Base-by-base conservation (phyloP, 2,113 vertebrate species). In the Xenopus laevis region DNA sequence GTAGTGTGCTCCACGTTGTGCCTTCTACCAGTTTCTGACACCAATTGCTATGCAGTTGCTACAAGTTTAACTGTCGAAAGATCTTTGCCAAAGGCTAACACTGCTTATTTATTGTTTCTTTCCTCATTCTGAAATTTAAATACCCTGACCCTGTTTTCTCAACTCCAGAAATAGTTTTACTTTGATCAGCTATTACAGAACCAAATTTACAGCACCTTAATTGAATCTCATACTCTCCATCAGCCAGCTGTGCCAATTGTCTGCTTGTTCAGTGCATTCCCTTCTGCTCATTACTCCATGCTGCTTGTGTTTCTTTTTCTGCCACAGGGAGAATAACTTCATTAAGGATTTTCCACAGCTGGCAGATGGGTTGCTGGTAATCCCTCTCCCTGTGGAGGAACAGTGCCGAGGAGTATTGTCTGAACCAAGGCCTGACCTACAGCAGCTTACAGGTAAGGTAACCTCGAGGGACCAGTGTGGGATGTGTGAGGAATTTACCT, bases 311-410 rank as follows among this genome's bases (percentile, higher is more conserved):
- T 57, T 57, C 80, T 78, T 33, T n/a, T 53, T 79, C 77, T 84
- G 78, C 81, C 79, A 69, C 91, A 99, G 97, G 84, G 97, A 98
- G 86, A 98, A 98, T 81, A 99, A 99, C 86, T 98, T 96, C 86
- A 97, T 99, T 82, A 98, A 98, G 86, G 97, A 98, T 79, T 99
- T 99, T 46, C 96, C 97, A 0, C 97, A 99, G 86, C 86, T 99
- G 66, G 96, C 97, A 0, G 97, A 99, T 0, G 97, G 95, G 44
- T 88, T 99, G 77, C 84, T 98, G 92, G 97, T 98, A 82, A 98
- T 98, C 83, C 96, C 96, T 0, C 85, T 99, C 72, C 97, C 97
- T 0, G 95, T 98, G 71, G 97, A 99, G 79, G 96, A 99, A 78
- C 97, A 99, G 78, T 99, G 97, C 72, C 89, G 96, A 1, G 97